These are phyloP conservation scores for Anisognathus igniventris DNA, from an alignment of 2,797 vertebrate genomes.

Conservation along the genomic window DNA sequence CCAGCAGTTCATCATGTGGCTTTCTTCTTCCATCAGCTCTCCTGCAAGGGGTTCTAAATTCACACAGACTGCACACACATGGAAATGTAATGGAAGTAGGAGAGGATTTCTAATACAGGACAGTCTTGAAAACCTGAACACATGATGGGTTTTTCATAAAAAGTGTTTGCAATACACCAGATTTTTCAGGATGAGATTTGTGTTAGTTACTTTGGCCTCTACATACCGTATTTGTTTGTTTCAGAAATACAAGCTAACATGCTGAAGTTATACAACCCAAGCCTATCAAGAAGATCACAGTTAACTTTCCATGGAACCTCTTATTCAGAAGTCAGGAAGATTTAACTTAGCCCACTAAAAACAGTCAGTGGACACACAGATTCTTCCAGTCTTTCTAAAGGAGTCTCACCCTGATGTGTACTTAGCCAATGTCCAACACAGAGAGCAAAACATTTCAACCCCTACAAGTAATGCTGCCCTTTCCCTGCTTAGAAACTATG, in stretches of 20 bases:
- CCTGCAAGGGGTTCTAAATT: background rate
- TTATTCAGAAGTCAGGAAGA: background rate
- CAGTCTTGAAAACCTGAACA: background rate
- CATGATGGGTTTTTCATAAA: background rate
- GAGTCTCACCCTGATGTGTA: background rate
- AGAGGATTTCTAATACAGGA: background rate
- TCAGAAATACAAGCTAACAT: background rate
- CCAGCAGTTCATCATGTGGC: background rate
- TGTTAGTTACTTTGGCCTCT: background rate
- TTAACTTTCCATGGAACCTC: background rate
- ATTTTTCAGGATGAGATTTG: background rate
- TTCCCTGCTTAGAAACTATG: background rate
- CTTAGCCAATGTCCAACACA: background rate
- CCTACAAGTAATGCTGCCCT: background rate
- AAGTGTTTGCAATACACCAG: background rate
- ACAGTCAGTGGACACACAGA: background rate
- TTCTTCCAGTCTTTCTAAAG: background rate
- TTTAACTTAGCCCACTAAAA: background rate
- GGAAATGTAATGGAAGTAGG: background rate
- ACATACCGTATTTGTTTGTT: background rate
- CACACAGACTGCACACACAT: background rate
- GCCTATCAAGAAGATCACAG: background rate
- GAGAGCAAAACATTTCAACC: background rate
- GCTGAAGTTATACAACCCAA: background rate
- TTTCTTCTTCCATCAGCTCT: constrained; percentile 6